phyloP scores from a whole-genome alignment of 1,140 invertebrate species.

The Lucilia sericata region DNA sequence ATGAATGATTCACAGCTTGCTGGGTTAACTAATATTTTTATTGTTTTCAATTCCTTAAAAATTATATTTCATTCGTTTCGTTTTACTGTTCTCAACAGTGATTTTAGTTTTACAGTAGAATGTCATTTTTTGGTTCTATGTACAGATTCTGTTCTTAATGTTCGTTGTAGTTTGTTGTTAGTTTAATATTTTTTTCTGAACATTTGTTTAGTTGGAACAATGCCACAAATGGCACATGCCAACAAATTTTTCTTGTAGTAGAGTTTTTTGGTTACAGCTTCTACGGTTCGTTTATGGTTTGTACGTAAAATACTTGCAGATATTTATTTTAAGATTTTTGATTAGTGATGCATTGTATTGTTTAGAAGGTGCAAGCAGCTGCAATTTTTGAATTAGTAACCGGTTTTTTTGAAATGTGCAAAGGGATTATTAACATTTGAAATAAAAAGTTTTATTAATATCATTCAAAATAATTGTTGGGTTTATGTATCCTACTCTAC shows the following conservation, averaged over 20 bases:
- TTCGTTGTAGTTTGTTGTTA: slow-evolving; percentile 23
- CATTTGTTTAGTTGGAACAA: slow-evolving; percentile 56
- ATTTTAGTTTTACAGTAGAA: neutral
- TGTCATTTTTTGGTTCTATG: neutral
- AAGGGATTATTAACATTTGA: no score
- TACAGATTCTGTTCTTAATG: slow-evolving; percentile 21
- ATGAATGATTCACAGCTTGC: slow-evolving; percentile 8
- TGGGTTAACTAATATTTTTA: neutral
- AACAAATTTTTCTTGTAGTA: slow-evolving; percentile 48
- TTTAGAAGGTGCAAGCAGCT: neutral
- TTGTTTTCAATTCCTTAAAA: neutral
- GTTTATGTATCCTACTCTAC: no score
- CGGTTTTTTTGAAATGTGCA: neutral
- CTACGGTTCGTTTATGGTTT: neutral
- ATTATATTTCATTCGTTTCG: neutral
- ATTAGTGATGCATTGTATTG: neutral
- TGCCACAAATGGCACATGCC: slow-evolving; percentile 65
- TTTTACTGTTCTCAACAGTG: neutral
- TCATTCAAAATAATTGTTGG: no score
- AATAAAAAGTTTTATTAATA: no score
- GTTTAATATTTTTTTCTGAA: slow-evolving; percentile 17
- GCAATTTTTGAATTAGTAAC: neutral
- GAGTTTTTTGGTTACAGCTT: neutral
- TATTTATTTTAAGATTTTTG: neutral
- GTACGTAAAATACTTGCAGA: neutral